Evolutionary conservation across 2,797 vertebrate species (phyloP).

Genomic region (Macrochelys suwanniensis): DNA sequence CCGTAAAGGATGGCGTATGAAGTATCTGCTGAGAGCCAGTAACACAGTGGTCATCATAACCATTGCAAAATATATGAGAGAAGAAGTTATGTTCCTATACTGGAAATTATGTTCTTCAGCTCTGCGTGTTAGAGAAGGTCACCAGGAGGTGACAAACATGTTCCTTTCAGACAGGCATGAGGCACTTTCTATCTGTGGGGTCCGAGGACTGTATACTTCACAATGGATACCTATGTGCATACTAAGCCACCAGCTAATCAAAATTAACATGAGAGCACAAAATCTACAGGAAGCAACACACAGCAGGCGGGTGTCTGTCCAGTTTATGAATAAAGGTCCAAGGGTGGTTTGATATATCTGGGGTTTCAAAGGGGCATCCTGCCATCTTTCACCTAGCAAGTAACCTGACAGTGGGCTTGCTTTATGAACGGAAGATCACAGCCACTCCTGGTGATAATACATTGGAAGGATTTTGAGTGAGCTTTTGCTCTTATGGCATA

Average conservation of each 20-base stretch:
- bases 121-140: neutral
- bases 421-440: neutral
- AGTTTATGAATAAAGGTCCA: neutral
- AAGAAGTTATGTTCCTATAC: neutral
- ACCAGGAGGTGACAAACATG: neutral
- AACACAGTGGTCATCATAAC: neutral
- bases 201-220: neutral
- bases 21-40: neutral
- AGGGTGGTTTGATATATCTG: neutral
- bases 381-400: neutral
- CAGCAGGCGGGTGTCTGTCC: neutral
- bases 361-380: neutral
- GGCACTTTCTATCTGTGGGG: neutral
- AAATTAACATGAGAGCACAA: neutral
- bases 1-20: neutral
- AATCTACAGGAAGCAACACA: neutral
- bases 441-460: neutral
- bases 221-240: neutral
- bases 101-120: neutral
- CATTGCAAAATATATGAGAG: neutral
- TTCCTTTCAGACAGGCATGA: neutral
- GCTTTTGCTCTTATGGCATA: neutral
- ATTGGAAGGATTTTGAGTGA: neutral
- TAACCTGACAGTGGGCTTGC: neutral
- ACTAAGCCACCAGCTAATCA: neutral